Base-by-base conservation (phyloP, 53 echinoderm and acorn worm genomes). In the Arbacia lixula region DNA sequence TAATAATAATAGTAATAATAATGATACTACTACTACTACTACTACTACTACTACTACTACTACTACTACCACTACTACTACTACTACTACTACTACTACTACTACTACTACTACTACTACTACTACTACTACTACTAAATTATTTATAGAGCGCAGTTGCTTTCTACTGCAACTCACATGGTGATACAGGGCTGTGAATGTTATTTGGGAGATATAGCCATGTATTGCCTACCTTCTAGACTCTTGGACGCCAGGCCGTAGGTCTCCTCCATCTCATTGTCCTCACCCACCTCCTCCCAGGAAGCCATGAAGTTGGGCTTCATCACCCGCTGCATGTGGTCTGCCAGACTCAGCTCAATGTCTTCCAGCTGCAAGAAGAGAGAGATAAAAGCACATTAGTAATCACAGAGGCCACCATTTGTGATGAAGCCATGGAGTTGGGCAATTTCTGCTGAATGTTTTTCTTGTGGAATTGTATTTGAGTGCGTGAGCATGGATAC, bases 231-330 rank as follows among this genome's bases (percentile, higher is more conserved):
- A 97, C 97, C 97, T 84, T 87, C 94, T 52, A 97, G 89, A 52
- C 78, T 90, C 89, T 97, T 97, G n/a, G 92, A 85, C 8, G 94
- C 64, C 35, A 97, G 88, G 20, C 94, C 97, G 55, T 92, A 97
- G 35, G 97, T 97, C 42, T 97, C 97, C 28, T 97, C 94, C 6
- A 94, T 62, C 54, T 97, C 93, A 84, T 92, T 87, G 0, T 97
- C 97, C 14, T 97, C 97, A 28, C 97, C 97, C 3, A 97, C 88
- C 43, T 97, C 97, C 53, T 97, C 97, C 97, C 97, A 97, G 0
- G 94, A 97, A 12, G 97, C 97, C 25, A 93, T 65, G 82, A 97
- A 97, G 89, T 97, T 97, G 26, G 97, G 97, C 68, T 97, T 96
- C 90, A 96, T 85, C 10, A 96, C 97, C 53, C 90, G 68, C 92